Percentiles rank a stretch among this genome's conserved stretches.
Evolutionary conservation across 2,888 invertebrate genomes (phyloP).

Genomic region (Eupeodes luniger): DNA sequence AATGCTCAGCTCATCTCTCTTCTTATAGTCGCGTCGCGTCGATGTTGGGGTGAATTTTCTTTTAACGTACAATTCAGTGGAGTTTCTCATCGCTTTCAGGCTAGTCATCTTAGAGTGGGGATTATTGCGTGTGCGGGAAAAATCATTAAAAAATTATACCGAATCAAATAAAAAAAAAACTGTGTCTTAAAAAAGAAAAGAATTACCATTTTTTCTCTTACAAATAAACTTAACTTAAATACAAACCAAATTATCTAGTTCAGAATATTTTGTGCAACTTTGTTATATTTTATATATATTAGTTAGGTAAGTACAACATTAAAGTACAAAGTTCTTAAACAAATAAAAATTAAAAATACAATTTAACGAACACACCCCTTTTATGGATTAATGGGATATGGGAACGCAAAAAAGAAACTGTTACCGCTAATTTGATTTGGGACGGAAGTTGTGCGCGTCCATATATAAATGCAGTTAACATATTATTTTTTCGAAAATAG

Average conservation of each 20-base stretch:
- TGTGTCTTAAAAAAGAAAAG: conserved; percentile 24
- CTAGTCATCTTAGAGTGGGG: conserved; percentile 35
- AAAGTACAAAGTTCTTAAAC: neutral
- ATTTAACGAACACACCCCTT: conserved; percentile 70
- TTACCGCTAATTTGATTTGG: conserved; percentile 52
- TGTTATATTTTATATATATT: conserved; percentile 12
- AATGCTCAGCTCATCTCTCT: conserved; percentile 21
- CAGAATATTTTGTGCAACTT: conserved; percentile 2
- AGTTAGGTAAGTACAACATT: conserved; percentile 18
- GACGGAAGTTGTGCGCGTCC: conserved; percentile 46
- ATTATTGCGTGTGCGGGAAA: conserved; percentile 35
- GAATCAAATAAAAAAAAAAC: conserved; percentile 1
- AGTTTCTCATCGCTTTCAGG: conserved; percentile 65
- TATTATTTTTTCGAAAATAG: conserved; percentile 38
- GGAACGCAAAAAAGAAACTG: conserved; percentile 41
- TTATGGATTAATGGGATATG: conserved; percentile 42
- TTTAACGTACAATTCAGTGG: conserved; percentile 60
- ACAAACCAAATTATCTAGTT: neutral
- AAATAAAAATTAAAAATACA: neutral
- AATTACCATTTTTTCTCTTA: neutral
- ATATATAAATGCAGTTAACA: conserved; percentile 52
- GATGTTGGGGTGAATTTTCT: conserved; percentile 64
- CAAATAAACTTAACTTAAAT: neutral
- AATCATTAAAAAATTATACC: conserved; percentile 9
- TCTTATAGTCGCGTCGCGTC: conserved; percentile 2